These are phyloP conservation scores for Candoia aspera DNA, from an alignment of 2,113 vertebrate species.

Conservation along the genomic window DNA sequence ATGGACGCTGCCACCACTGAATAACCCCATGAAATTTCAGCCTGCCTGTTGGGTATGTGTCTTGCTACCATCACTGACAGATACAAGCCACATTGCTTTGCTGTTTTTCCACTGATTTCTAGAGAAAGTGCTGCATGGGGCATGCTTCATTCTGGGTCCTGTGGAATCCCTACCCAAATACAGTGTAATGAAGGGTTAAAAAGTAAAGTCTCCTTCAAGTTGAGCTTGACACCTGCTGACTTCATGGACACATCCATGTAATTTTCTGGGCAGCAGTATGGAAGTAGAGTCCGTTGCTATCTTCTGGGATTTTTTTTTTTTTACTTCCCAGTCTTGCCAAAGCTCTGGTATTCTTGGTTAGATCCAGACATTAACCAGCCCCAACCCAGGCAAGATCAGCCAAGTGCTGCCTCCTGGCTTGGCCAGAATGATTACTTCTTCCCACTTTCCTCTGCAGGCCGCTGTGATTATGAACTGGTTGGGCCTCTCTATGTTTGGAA, in stretches of 20 bases:
- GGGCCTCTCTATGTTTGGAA: constrained; percentile 88
- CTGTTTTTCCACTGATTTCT: not conserved
- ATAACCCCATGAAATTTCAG: not conserved
- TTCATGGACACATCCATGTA: not conserved
- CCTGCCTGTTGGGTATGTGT: not conserved
- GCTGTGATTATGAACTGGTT: constrained; percentile 90
- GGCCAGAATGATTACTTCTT: not conserved
- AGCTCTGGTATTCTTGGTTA: not conserved
- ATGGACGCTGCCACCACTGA: not conserved
- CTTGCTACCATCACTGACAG: not conserved
- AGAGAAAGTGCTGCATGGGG: not conserved
- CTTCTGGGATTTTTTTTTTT: not conserved
- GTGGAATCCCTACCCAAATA: not conserved
- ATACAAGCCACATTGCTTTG: not conserved
- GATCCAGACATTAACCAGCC: not conserved
- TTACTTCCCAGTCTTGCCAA: not conserved
- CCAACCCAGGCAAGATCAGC: not conserved
- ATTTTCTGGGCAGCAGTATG: not conserved
- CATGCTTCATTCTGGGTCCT: not conserved
- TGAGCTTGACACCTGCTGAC: not conserved
- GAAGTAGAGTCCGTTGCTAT: not conserved
- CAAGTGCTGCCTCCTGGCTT: not conserved
- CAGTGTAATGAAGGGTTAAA: not conserved
- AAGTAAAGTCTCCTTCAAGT: not conserved
- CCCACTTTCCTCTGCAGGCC: constrained; percentile 69